phyloP scores from a whole-genome alignment of 2,888 invertebrate genomes.

The Apodemia mormo region DNA sequence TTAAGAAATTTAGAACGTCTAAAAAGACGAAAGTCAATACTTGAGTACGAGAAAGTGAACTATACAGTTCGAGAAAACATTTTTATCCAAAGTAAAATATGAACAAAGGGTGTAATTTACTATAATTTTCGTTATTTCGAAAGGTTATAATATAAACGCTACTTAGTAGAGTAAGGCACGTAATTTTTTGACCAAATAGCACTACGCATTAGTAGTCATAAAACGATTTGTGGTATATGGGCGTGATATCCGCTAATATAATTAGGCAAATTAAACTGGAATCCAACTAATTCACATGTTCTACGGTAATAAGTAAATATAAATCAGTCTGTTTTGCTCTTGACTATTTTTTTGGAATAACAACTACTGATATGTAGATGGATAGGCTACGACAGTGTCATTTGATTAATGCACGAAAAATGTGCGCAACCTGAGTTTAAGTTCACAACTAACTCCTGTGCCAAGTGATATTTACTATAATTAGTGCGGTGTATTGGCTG shows the following conservation, averaged over 20 bases:
- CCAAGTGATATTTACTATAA: no score
- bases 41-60: neutral
- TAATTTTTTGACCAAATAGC: slow-evolving; percentile 13
- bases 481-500: no score
- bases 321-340: no score
- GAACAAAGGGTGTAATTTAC: neutral
- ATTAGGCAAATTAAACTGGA: neutral
- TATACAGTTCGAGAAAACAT: neutral
- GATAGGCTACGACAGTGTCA: no score
- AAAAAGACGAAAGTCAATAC: neutral
- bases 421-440: no score
- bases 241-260: neutral
- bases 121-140: neutral
- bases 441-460: no score
- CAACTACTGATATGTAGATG: no score
- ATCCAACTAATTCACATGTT: neutral
- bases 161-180: slow-evolving; percentile 8
- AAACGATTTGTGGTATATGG: slow-evolving; percentile 5
- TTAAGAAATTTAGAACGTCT: neutral
- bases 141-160: slow-evolving; percentile 5
- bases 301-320: neutral
- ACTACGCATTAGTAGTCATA: slow-evolving; percentile 6
- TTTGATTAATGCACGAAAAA: no score
- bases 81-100: neutral
- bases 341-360: no score